Evolutionary conservation across 2,797 vertebrate genomes (phyloP).

Genomic region (Balearica regulorum): DNA sequence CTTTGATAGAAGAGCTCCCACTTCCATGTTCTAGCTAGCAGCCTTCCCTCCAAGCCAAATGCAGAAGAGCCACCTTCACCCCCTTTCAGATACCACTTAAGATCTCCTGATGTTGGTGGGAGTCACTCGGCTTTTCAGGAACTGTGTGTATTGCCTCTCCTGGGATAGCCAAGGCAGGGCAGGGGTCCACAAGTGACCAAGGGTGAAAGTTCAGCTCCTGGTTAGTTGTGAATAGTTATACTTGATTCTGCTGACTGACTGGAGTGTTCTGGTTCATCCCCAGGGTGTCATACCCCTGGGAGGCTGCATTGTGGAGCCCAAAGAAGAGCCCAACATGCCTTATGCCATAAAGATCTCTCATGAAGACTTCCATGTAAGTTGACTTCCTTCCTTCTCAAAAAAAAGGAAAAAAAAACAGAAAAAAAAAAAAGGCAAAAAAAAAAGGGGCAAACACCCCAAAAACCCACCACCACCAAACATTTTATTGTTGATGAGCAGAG

Average conservation of each 20-base stretch:
- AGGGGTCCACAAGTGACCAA: background rate
- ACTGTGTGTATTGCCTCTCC: background rate
- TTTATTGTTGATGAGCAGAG: background rate
- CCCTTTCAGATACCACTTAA: background rate
- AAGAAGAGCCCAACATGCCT: constrained; percentile 90
- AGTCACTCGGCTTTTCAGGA: background rate
- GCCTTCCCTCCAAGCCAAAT: background rate
- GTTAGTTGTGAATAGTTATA: background rate
- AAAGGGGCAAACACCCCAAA: too few relatives aligned
- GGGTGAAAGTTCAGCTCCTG: background rate
- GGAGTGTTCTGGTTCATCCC: constrained; percentile 21
- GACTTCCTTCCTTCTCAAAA: background rate
- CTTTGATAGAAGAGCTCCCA: background rate
- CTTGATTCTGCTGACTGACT: background rate
- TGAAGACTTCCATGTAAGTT: constrained; percentile 91
- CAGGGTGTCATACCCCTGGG: constrained; percentile 94
- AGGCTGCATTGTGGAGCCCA: constrained; percentile 88
- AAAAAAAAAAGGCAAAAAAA: too few relatives aligned
- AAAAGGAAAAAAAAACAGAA: too few relatives aligned
- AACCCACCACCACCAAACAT: background rate
- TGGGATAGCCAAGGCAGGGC: background rate
- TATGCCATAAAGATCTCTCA: constrained; percentile 91
- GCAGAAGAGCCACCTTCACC: background rate
- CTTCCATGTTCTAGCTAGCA: background rate
- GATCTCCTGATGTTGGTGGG: background rate